Evolutionary conservation across 2,888 invertebrate species (phyloP).

Genomic region (Agrilus mali): DNA sequence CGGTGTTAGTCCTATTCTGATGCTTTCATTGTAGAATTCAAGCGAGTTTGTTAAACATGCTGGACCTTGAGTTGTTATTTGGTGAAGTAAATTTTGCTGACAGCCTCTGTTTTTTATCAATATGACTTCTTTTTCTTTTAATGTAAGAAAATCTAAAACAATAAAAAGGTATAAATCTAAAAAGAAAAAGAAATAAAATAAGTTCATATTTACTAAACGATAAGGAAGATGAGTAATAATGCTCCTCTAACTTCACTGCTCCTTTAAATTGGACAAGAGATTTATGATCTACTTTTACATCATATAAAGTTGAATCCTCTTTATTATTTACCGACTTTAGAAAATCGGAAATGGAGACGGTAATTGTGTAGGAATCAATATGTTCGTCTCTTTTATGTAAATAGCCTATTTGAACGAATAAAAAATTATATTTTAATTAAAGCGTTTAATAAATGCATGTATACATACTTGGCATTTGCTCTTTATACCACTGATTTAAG

Average conservation of each 20-base stretch:
- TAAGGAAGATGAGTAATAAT: conserved; percentile 72
- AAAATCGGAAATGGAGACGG: conserved; percentile 21
- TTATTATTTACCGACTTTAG: conserved; percentile 9
- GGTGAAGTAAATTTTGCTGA: conserved; percentile 47
- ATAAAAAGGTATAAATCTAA: too few relatives aligned
- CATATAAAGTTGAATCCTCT: conserved; percentile 26
- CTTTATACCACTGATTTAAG: conserved; percentile 91
- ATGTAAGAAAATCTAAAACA: conserved; percentile 36
- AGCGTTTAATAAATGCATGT: conserved; percentile 3
- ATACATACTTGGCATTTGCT: conserved; percentile 64
- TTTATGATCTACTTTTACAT: conserved; percentile 41
- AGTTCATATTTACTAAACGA: conserved; percentile 51
- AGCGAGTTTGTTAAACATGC: conserved; percentile 47
- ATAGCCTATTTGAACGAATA: too few relatives aligned
- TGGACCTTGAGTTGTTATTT: conserved; percentile 46
- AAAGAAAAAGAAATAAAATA: too few relatives aligned
- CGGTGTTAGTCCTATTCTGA: conserved; percentile 46
- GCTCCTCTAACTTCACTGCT: conserved; percentile 62
- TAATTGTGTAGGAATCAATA: conserved; percentile 30
- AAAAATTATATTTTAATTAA: too few relatives aligned
- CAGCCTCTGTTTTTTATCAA: conserved; percentile 44
- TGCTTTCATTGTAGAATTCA: conserved; percentile 43
- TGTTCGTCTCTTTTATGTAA: conserved; percentile 21
- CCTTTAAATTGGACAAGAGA: conserved; percentile 49
- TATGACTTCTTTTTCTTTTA: conserved; percentile 39